These are phyloP conservation scores for Crotalus tigris DNA, from an alignment of 2,113 vertebrate genomes.

Conservation along the genomic window DNA sequence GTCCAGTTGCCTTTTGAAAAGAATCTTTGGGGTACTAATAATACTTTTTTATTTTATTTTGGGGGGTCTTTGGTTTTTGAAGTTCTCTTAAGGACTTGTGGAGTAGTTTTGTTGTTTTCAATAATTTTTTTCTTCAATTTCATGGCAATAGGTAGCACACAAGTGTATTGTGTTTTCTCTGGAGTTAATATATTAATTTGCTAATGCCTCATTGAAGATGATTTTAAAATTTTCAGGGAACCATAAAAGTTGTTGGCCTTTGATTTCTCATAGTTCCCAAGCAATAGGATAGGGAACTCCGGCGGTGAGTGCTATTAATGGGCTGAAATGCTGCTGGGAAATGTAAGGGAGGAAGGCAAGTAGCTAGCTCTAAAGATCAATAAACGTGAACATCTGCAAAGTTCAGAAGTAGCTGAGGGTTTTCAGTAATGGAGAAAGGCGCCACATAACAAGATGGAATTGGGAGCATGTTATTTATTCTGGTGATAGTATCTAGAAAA, in stretches of 20 bases:
- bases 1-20: not conserved
- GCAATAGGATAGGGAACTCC: not conserved
- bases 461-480: not conserved
- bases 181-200: not conserved
- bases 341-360: not conserved
- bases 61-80: not conserved
- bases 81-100: not conserved
- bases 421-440: not conserved
- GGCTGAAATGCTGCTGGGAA: not conserved
- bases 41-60: not conserved
- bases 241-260: not conserved
- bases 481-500: not conserved
- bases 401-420: not conserved
- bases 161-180: not conserved
- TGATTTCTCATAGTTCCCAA: not conserved
- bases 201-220: not conserved
- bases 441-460: not conserved
- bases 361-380: not conserved
- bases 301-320: not conserved
- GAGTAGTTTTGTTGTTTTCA: not conserved
- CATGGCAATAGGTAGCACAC: not conserved
- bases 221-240: not conserved
- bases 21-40: not conserved
- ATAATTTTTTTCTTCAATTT: not conserved
- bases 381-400: not conserved